Evolutionary conservation across 1,140 invertebrate species (phyloP).

Genomic region (Dreissena polymorpha): DNA sequence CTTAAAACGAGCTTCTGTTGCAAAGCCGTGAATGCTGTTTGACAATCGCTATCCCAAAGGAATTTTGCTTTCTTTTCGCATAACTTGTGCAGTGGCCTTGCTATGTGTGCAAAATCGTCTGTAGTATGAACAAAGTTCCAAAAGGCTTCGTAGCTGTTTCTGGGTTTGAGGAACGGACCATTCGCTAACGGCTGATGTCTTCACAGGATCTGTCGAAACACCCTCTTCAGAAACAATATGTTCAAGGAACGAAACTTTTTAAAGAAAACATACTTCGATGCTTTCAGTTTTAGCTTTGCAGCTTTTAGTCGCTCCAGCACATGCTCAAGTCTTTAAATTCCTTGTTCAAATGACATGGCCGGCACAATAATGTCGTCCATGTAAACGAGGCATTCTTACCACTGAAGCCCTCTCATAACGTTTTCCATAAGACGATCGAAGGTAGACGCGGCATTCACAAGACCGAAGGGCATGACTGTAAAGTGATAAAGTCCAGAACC

Average conservation of each 20-base stretch:
- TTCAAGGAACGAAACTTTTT: conserved; percentile 62
- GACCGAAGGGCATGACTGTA: conserved; percentile 47
- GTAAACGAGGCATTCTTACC: conserved; percentile 48
- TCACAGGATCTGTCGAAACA: conserved; percentile 59
- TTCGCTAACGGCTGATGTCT: conserved; percentile 68
- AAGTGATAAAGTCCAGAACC: conserved; percentile 40
- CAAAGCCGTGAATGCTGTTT: conserved; percentile 1
- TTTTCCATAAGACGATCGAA: conserved; percentile 58
- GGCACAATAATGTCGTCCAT: conserved; percentile 58
- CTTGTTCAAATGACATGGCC: conserved; percentile 25
- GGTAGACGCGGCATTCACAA: conserved; percentile 54
- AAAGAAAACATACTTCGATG: conserved; percentile 61
- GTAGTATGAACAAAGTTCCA: conserved; percentile 66
- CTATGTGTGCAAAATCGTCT: conserved; percentile 60
- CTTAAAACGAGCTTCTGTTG: background rate
- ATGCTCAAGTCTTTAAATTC: conserved; percentile 26
- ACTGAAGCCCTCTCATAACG: conserved; percentile 39
- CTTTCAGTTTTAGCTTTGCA: conserved; percentile 64
- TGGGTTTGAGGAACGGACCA: conserved; percentile 69
- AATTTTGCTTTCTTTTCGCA: conserved; percentile 21
- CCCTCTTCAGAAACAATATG: conserved; percentile 63
- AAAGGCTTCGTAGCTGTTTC: conserved; percentile 64
- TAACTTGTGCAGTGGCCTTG: conserved; percentile 49
- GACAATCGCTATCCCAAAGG: conserved; percentile 18
- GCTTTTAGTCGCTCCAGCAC: conserved; percentile 60